Conservation (phyloP, 1,140 invertebrate species). For the Heliconius nattereri region DNA sequence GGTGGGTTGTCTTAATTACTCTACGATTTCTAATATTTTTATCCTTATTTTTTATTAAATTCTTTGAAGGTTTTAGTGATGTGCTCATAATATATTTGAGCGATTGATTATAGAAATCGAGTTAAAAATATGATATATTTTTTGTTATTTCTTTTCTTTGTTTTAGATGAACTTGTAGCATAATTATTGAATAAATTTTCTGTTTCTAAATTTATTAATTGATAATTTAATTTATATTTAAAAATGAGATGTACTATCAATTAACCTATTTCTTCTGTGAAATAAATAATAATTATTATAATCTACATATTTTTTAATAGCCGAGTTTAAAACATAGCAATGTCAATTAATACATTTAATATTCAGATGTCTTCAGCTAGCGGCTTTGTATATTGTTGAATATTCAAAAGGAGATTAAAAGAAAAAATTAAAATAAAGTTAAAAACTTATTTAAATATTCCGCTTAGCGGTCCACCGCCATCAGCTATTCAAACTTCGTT, state of each 20-base stretch:
- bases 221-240: no score
- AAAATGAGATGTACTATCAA: no score
- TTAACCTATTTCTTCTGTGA: no score
- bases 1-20: conserved; percentile 78
- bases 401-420: conserved; percentile 65
- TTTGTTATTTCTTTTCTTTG: no score
- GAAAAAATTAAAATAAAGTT: conserved; percentile 70
- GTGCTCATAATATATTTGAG: background rate
- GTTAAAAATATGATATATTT: background rate
- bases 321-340: background rate
- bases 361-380: conserved; percentile 30
- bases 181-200: no score
- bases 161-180: no score
- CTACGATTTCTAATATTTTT: conserved; percentile 67
- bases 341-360: conserved; percentile 18
- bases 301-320: background rate
- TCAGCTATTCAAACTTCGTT: conserved; percentile 69
- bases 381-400: conserved; percentile 55
- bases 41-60: conserved; percentile 34
- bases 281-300: no score
- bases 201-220: no score
- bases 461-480: conserved; percentile 50
- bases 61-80: conserved; percentile 15
- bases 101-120: background rate
- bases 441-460: conserved; percentile 77